Percentiles rank a stretch among this genome's conserved stretches.
Conservation (phyloP, 2,888 invertebrate species). For the Rutpela maculata region DNA sequence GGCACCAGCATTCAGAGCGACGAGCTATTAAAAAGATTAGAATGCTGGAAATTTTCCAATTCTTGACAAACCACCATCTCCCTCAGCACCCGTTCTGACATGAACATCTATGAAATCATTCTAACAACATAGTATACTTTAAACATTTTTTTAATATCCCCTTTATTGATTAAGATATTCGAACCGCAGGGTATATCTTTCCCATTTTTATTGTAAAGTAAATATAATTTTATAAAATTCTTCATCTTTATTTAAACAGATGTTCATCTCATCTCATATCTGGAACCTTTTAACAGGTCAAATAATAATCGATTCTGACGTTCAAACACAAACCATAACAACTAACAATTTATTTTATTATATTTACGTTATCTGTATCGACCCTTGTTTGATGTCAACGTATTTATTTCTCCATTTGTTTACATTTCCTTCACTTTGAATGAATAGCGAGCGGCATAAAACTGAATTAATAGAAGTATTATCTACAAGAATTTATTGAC, state of each 20-base stretch:
- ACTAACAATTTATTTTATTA: slow-evolving; percentile 34
- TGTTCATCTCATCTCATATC: slow-evolving; percentile 28
- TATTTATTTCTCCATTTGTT: slow-evolving; percentile 21
- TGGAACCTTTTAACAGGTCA: slow-evolving; percentile 29
- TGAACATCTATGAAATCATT: not conserved
- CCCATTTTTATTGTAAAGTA: slow-evolving; percentile 2
- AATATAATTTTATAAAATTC: slow-evolving; percentile 19
- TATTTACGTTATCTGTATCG: slow-evolving; percentile 32
- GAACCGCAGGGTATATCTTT: not conserved
- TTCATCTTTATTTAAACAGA: slow-evolving; percentile 33
- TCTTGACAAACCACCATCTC: too few species aligned
- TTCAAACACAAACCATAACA: slow-evolving; percentile 24
- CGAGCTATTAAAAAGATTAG: too few species aligned
- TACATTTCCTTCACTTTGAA: slow-evolving; percentile 17
- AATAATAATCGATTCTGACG: slow-evolving; percentile 36
- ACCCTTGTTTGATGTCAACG: slow-evolving; percentile 31
- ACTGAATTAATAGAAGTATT: not conserved
- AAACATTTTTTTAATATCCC: not conserved
- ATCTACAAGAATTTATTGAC: not conserved
- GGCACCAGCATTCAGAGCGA: too few species aligned
- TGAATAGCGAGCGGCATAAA: slow-evolving; percentile 3
- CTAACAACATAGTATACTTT: not conserved
- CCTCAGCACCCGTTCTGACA: not conserved
- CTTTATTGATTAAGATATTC: not conserved
- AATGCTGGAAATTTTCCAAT: too few species aligned